These are phyloP conservation scores for Periphyllus acericola DNA, from an alignment of 2,888 invertebrate genomes.

Conservation along the genomic window DNA sequence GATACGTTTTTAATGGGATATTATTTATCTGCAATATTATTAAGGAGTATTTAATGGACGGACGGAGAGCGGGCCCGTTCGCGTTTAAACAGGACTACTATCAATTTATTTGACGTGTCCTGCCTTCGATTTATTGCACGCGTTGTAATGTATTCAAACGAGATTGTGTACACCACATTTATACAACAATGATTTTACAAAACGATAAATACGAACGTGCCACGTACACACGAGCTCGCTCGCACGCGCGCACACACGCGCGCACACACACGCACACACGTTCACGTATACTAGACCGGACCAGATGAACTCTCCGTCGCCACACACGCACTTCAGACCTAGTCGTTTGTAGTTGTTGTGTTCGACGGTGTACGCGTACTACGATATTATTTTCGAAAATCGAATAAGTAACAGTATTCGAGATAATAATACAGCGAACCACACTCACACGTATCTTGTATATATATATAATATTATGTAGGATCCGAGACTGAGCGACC, in stretches of 20 bases:
- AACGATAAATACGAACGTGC: conserved; percentile 34
- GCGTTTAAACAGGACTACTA: conserved; percentile 37
- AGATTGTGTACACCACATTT: conserved; percentile 2
- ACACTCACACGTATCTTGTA: too few species aligned
- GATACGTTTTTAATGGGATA: conserved; percentile 40
- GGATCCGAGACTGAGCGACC: neutral
- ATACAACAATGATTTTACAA: conserved; percentile 48
- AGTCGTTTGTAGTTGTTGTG: neutral
- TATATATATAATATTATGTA: too few species aligned
- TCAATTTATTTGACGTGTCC: conserved; percentile 53
- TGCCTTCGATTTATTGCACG: conserved; percentile 39
- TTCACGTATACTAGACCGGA: neutral
- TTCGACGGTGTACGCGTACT: neutral
- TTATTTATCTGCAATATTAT: neutral
- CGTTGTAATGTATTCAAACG: conserved; percentile 42
- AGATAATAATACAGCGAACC: neutral
- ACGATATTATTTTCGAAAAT: neutral
- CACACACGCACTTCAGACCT: neutral
- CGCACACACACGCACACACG: neutral
- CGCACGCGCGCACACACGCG: neutral
- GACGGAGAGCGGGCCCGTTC: neutral
- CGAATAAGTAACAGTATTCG: neutral
- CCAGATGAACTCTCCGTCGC: neutral
- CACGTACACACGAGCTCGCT: neutral
- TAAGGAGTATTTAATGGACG: conserved; percentile 39